These are phyloP conservation scores for Chloroceryle aenea DNA, from an alignment of 2,113 vertebrate genomes.

Conservation along the genomic window DNA sequence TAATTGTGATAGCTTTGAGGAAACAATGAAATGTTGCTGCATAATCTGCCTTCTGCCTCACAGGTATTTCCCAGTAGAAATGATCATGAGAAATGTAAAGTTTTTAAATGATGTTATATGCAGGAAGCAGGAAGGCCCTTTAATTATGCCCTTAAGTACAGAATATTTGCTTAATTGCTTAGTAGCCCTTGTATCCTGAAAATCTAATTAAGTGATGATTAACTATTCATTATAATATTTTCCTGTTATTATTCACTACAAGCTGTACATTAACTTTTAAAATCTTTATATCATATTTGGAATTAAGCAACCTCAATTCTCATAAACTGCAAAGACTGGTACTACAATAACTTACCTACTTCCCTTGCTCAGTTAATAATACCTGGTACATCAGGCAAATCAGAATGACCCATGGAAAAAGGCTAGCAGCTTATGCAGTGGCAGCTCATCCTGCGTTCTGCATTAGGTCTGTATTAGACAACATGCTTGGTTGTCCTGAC, in stretches of 20 bases:
- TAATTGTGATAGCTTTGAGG: not conserved
- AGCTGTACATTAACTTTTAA: conserved; percentile 39
- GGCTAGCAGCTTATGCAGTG: not conserved
- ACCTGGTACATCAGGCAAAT: not conserved
- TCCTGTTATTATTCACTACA: conserved; percentile 51
- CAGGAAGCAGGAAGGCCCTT: conserved; percentile 52
- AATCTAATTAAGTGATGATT: conserved; percentile 66
- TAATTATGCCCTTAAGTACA: conserved; percentile 63
- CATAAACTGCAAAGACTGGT: not conserved
- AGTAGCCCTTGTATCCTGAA: conserved; percentile 52
- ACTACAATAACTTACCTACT: not conserved
- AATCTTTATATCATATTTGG: conserved; percentile 30
- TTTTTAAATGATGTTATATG: conserved; percentile 49
- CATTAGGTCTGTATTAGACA: not conserved
- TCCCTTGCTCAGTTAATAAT: not conserved
- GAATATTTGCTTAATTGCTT: conserved; percentile 63
- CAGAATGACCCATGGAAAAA: not conserved
- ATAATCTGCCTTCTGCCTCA: conserved; percentile 16
- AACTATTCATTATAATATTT: conserved; percentile 69
- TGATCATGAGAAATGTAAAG: conserved; percentile 39
- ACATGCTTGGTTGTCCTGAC: rapidly evolving
- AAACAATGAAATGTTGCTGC: conserved; percentile 14
- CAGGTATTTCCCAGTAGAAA: conserved; percentile 26
- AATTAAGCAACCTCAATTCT: conserved; percentile 24
- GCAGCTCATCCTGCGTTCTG: not conserved